phyloP scores from a whole-genome alignment of 1,140 invertebrate species.

The Calephelis virginiensis region DNA sequence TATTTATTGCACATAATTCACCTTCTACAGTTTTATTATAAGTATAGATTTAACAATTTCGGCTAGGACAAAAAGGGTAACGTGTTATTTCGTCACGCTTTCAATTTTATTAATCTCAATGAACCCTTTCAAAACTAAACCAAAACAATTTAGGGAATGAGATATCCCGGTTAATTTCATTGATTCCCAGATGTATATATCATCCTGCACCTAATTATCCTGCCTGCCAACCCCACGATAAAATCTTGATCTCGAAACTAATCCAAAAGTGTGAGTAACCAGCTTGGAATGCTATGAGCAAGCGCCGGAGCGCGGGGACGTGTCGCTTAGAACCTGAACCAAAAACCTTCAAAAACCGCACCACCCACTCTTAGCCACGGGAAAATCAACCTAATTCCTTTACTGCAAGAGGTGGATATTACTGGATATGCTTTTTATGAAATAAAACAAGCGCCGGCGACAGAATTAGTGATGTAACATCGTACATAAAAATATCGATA shows the following conservation, averaged over 20 bases:
- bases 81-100: not conserved
- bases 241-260: constrained; percentile 16
- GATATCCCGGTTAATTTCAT: constrained; percentile 15
- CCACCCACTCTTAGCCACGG: not conserved
- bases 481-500: too few relatives aligned
- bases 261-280: constrained; percentile 13
- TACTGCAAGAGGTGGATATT: not conserved
- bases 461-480: not conserved
- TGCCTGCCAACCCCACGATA: constrained; percentile 15
- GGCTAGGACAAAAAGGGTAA: too few relatives aligned
- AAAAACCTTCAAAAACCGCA: constrained; percentile 16
- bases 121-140: constrained; percentile 4
- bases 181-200: constrained; percentile 15
- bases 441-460: constrained; percentile 15
- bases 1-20: too few relatives aligned
- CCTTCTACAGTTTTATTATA: too few relatives aligned
- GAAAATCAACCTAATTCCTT: not conserved
- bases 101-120: not conserved
- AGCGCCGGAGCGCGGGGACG: constrained; percentile 14
- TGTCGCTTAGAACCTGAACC: constrained; percentile 15
- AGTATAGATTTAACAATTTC: too few relatives aligned
- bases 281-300: constrained; percentile 5
- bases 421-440: constrained; percentile 7
- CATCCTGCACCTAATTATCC: constrained; percentile 12
- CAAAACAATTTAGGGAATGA: constrained; percentile 15